phyloP scores from a whole-genome alignment of 2,888 invertebrate species.

The Nomada hirtipes region DNA sequence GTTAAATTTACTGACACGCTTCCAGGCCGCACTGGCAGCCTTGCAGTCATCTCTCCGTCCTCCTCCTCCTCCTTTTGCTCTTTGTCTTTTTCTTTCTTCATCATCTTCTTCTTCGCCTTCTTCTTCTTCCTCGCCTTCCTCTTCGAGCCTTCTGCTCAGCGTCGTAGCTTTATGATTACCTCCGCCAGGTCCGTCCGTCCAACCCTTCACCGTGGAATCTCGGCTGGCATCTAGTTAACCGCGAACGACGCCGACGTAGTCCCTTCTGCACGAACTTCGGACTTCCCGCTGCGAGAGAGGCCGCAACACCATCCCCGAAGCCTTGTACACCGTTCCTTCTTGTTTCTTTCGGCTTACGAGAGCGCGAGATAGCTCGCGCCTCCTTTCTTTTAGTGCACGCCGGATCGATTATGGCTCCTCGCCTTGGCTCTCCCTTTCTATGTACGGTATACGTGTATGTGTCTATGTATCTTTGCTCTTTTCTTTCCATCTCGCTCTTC shows the following conservation, averaged over 20 bases:
- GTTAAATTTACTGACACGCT: conserved; percentile 77
- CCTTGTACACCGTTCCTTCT: conserved; percentile 53
- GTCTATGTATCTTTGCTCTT: neutral
- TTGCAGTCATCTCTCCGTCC: conserved; percentile 62
- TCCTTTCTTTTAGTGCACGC: conserved; percentile 71
- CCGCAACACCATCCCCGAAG: conserved; percentile 70
- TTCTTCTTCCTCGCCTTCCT: conserved; percentile 22
- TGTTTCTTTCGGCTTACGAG: conserved; percentile 52
- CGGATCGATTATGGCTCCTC: conserved; percentile 70
- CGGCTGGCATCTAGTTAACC: conserved; percentile 77
- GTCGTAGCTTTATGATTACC: conserved; percentile 74
- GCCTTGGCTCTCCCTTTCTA: conserved; percentile 17
- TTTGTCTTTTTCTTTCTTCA: conserved; percentile 35
- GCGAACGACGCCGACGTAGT: conserved; percentile 73
- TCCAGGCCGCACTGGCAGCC: conserved; percentile 73
- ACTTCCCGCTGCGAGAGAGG: conserved; percentile 73
- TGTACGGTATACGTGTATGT: neutral
- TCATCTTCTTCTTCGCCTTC: conserved; percentile 27
- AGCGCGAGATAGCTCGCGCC: conserved; percentile 72
- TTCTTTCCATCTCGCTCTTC: conserved; percentile 2
- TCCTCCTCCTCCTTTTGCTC: conserved; percentile 31
- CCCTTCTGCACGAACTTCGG: conserved; percentile 74
- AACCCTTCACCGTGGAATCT: conserved; percentile 77
- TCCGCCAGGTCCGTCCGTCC: conserved; percentile 71
- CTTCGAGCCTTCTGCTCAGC: conserved; percentile 26